phyloP scores from a whole-genome alignment of 2,797 vertebrate species.

The Aulostomus chinensis region DNA sequence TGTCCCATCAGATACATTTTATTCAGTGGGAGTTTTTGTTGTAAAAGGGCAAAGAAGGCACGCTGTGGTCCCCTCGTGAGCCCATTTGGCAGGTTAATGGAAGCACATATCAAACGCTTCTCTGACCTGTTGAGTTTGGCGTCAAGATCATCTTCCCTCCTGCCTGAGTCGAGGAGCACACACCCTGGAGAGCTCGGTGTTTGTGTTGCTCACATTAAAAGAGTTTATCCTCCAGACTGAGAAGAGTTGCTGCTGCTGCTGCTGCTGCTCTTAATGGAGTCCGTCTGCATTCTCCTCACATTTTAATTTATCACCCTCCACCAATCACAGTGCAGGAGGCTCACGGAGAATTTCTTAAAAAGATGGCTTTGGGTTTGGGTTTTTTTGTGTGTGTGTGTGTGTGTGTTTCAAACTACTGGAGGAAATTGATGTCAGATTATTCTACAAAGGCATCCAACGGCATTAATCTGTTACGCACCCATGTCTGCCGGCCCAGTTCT shows the following conservation, averaged over 20 bases:
- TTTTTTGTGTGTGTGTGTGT: too few relatives aligned
- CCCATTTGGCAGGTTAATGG: neutral
- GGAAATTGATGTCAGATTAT: slow-evolving; percentile 1
- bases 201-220: neutral
- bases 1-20: too few relatives aligned
- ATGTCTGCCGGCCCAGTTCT: too few relatives aligned
- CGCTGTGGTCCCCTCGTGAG: neutral
- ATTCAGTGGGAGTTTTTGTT: too few relatives aligned
- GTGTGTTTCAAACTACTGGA: neutral
- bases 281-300: slow-evolving; percentile 5
- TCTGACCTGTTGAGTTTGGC: neutral
- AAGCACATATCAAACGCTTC: neutral
- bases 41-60: neutral
- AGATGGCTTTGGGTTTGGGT: neutral
- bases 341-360: neutral
- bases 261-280: neutral
- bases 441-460: neutral
- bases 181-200: neutral
- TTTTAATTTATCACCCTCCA: neutral
- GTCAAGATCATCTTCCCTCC: slow-evolving; percentile 4
- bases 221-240: neutral
- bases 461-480: neutral
- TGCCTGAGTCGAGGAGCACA: slow-evolving; percentile 15
- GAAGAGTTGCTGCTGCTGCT: slow-evolving; percentile 7
- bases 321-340: neutral